These are phyloP conservation scores for Mesorhabditis belari DNA, from an alignment of 2,888 invertebrate species.

Conservation along the genomic window DNA sequence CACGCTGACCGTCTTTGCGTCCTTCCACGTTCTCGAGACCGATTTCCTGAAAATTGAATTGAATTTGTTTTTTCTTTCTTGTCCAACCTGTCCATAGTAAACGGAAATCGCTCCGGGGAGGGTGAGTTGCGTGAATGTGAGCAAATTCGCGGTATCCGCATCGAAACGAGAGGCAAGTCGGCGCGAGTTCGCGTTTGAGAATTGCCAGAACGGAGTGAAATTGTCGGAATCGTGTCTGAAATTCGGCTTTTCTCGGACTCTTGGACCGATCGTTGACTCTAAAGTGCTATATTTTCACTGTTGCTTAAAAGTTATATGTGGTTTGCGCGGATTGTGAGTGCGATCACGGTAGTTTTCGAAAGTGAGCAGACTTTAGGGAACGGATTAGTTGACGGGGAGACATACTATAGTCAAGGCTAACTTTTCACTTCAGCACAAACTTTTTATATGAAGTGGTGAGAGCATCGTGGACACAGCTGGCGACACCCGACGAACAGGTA, in stretches of 20 bases:
- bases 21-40: conserved; percentile 3
- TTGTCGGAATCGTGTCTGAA: conserved; percentile 5
- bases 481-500: conserved; percentile 11
- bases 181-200: conserved; percentile 22
- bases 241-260: too few species aligned
- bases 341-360: too few species aligned
- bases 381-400: too few species aligned
- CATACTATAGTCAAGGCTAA: too few species aligned
- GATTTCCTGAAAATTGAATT: conserved; percentile 3
- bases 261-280: too few species aligned
- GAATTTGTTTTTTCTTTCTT: conserved; percentile 10
- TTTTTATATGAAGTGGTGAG: conserved; percentile 16
- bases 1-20: conserved; percentile 1
- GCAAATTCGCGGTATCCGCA: conserved; percentile 20
- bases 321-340: too few species aligned
- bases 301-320: too few species aligned
- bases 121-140: conserved; percentile 34
- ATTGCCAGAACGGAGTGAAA: conserved; percentile 35
- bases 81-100: conserved; percentile 36
- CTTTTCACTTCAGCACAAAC: too few species aligned
- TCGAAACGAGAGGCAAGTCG: conserved; percentile 32
- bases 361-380: too few species aligned
- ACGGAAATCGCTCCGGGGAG: conserved; percentile 35
- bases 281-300: too few species aligned
- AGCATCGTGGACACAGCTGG: conserved; percentile 19